A percentile compares a stretch with the other conserved stretches of the same genome.
Conservation (phyloP, 2,113 vertebrate species). For the Ctenodactylus gundi region DNA sequence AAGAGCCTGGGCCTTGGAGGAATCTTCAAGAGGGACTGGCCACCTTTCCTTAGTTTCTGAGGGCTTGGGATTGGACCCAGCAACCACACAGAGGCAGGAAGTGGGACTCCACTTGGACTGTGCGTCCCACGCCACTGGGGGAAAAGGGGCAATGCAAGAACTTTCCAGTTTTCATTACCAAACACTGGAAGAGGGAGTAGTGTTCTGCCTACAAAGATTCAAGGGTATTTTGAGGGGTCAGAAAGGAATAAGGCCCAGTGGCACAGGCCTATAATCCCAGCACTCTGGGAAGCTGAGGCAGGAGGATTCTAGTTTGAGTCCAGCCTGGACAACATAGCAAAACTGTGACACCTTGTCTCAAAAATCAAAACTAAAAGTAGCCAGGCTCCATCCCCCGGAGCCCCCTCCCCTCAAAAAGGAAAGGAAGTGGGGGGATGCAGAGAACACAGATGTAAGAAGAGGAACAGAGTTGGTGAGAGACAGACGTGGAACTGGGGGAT, state of each 20-base stretch:
- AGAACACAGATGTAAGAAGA: background rate
- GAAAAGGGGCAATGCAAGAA: background rate
- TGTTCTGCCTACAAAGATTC: background rate
- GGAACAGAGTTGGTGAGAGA: background rate
- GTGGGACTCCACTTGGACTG: background rate
- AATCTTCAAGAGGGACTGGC: background rate
- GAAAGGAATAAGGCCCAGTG: background rate
- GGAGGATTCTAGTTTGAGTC: no score
- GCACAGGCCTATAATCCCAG: no score
- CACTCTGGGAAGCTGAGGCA: no score
- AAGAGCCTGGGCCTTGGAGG: background rate
- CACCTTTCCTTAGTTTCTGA: background rate
- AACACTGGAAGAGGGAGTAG: background rate
- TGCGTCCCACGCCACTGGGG: background rate
- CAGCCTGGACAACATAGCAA: no score
- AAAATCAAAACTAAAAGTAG: no score
- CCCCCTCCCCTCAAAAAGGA: no score
- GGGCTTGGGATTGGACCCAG: background rate
- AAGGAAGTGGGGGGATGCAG: background rate
- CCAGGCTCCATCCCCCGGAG: no score
- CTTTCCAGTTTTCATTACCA: background rate
- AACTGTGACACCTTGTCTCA: no score
- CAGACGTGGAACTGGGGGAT: background rate
- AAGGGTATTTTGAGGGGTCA: background rate
- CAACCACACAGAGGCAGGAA: background rate